Conservation (phyloP, 2,888 invertebrate genomes). For the Galerucella calmariensis region DNA sequence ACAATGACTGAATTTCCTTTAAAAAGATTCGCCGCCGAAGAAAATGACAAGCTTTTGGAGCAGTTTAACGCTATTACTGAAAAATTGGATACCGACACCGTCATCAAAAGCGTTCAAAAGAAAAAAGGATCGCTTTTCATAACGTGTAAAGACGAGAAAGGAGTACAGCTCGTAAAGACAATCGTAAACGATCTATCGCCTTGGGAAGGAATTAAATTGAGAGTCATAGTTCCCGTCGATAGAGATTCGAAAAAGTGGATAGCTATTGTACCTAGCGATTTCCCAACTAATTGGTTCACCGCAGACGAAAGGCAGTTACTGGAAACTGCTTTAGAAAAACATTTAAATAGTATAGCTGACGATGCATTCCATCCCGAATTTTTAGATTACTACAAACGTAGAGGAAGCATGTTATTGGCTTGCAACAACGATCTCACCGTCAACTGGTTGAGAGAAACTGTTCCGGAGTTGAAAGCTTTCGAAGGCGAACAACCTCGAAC, state of each 20-base stretch:
- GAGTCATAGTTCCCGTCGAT: slow-evolving; percentile 23
- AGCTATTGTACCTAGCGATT: slow-evolving; percentile 16
- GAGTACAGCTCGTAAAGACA: slow-evolving; percentile 15
- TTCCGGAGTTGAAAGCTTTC: not conserved
- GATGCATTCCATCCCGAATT: slow-evolving; percentile 23
- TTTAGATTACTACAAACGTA: slow-evolving; percentile 13
- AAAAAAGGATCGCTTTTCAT: slow-evolving; percentile 9
- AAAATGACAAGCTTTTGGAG: not conserved
- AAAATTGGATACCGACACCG: not conserved
- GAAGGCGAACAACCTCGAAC: slow-evolving; percentile 15
- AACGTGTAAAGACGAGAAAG: slow-evolving; percentile 1
- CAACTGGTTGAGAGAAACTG: slow-evolving; percentile 20
- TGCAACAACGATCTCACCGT: slow-evolving; percentile 21
- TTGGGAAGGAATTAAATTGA: slow-evolving; percentile 24
- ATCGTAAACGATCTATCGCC: slow-evolving; percentile 22
- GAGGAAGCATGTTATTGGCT: slow-evolving; percentile 17
- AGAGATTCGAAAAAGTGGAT: slow-evolving; percentile 13
- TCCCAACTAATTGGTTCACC: slow-evolving; percentile 20
- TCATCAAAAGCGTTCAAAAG: not conserved
- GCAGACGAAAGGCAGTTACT: slow-evolving; percentile 5
- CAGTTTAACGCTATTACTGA: not conserved
- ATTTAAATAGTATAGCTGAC: slow-evolving; percentile 1
- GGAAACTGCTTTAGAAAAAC: not conserved
- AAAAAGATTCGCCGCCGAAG: slow-evolving; percentile 1
- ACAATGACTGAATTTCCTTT: not conserved